Conservation (phyloP, 1,140 invertebrate species). For the Cardiocondyla obscurior region DNA sequence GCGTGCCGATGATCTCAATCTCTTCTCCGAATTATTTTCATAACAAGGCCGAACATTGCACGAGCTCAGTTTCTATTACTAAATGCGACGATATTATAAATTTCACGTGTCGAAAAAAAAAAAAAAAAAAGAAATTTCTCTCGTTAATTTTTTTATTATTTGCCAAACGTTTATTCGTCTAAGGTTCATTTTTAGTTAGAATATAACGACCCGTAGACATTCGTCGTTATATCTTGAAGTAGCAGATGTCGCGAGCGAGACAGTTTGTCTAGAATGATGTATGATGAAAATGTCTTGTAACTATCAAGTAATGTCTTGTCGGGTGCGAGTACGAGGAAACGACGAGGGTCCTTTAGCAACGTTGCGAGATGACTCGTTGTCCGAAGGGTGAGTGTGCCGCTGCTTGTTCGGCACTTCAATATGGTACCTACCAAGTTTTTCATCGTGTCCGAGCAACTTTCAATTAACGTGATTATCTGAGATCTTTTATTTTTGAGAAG, state of each 20-base stretch:
- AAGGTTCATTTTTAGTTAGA: not conserved
- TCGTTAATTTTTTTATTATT: not conserved
- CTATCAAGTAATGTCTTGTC: conserved; percentile 64
- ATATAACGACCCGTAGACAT: not conserved
- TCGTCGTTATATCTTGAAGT: conserved; percentile 14
- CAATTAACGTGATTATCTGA: conserved; percentile 73
- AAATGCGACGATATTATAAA: not conserved
- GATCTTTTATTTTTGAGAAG: conserved; percentile 32
- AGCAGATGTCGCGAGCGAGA: conserved; percentile 1
- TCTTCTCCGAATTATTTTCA: conserved; percentile 19
- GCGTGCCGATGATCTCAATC: conserved; percentile 32
- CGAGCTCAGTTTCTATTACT: not conserved
- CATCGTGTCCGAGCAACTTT: conserved; percentile 75
- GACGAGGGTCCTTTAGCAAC: conserved; percentile 72
- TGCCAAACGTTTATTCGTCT: not conserved
- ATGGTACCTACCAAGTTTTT: conserved; percentile 63
- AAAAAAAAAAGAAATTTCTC: not conserved
- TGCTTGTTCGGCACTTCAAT: conserved; percentile 39
- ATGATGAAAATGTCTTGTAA: conserved; percentile 69
- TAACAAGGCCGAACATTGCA: not conserved
- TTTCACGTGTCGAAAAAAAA: too few relatives aligned
- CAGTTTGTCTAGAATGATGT: conserved; percentile 44
- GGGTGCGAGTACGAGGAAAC: conserved; percentile 46
- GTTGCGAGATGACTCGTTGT: conserved; percentile 71
- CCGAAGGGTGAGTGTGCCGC: conserved; percentile 66